A percentile compares a stretch with the other conserved stretches of the same genome.
These are phyloP conservation scores for Drosophila eugracilis DNA, from an alignment of 1,140 invertebrate species.

Conservation along the genomic window DNA sequence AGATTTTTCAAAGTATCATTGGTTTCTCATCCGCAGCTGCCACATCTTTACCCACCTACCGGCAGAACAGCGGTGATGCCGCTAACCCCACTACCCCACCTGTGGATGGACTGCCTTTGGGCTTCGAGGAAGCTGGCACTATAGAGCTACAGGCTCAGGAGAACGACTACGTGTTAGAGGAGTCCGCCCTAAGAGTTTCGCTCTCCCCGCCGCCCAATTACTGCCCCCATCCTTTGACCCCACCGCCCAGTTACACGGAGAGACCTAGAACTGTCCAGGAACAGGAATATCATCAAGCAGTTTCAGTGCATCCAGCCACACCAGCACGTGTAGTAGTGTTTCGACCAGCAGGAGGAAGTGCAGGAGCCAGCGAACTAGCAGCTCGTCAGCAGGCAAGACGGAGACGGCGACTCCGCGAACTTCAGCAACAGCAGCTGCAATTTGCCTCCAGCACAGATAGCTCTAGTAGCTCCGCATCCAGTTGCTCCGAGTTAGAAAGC, in stretches of 20 bases:
- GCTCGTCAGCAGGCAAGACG: conserved; percentile 64
- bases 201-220: conserved; percentile 65
- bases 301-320: conserved; percentile 14
- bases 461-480: conserved; percentile 53
- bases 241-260: conserved; percentile 75
- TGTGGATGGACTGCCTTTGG: conserved; percentile 5
- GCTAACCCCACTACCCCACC: conserved; percentile 10
- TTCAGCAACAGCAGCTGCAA: conserved; percentile 55
- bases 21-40: conserved; percentile 2
- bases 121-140: conserved; percentile 24
- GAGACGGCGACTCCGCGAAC: conserved; percentile 59
- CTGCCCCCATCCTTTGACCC: conserved; percentile 63
- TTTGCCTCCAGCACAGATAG: conserved; percentile 64
- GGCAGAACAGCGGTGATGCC: conserved; percentile 34
- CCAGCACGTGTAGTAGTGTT: background rate
- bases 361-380: conserved; percentile 27
- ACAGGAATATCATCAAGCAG: background rate
- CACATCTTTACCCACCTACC: conserved; percentile 41
- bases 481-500: conserved; percentile 49
- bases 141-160: conserved; percentile 54
- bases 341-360: background rate
- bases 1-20: background rate
- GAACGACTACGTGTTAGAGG: conserved; percentile 67
- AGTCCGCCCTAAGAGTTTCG: conserved; percentile 16
- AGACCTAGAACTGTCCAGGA: conserved; percentile 9